A percentile compares a stretch with the other conserved stretches of the same genome.
Conservation (phyloP, 2,888 invertebrate genomes). For the Chalcis sispes region DNA sequence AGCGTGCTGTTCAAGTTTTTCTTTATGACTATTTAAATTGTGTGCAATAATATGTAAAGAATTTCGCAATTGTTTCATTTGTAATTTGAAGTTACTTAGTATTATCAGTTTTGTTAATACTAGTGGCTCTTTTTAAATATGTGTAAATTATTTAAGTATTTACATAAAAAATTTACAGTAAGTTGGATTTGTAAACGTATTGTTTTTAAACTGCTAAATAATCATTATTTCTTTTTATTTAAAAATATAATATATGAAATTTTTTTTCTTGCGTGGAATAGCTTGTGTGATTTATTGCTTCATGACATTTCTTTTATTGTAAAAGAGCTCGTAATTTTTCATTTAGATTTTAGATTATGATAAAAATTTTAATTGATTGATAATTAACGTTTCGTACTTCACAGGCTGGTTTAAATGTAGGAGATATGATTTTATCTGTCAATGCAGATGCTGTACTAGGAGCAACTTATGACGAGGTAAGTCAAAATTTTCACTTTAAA, state of each 20-base stretch:
- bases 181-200: neutral
- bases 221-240: too few relatives aligned
- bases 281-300: too few relatives aligned
- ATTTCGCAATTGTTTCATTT: too few relatives aligned
- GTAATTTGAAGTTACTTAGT: too few relatives aligned
- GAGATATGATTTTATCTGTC: slow-evolving; percentile 97
- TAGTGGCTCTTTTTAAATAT: neutral
- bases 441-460: slow-evolving; percentile 94
- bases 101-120: too few relatives aligned
- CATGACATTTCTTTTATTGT: too few relatives aligned
- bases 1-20: neutral
- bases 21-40: neutral
- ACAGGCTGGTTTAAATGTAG: slow-evolving; percentile 95
- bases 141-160: slow-evolving; percentile 32
- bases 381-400: slow-evolving; percentile 70
- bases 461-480: slow-evolving; percentile 90
- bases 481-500: neutral
- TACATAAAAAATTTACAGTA: slow-evolving; percentile 11
- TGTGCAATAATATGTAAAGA: too few relatives aligned
- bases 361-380: neutral
- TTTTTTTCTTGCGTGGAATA: too few relatives aligned
- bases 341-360: too few relatives aligned
- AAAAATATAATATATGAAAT: too few relatives aligned
- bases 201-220: neutral
- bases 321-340: too few relatives aligned